Evolutionary conservation across 2,797 vertebrate species (phyloP).

Genomic region (Martes flavigula): DNA sequence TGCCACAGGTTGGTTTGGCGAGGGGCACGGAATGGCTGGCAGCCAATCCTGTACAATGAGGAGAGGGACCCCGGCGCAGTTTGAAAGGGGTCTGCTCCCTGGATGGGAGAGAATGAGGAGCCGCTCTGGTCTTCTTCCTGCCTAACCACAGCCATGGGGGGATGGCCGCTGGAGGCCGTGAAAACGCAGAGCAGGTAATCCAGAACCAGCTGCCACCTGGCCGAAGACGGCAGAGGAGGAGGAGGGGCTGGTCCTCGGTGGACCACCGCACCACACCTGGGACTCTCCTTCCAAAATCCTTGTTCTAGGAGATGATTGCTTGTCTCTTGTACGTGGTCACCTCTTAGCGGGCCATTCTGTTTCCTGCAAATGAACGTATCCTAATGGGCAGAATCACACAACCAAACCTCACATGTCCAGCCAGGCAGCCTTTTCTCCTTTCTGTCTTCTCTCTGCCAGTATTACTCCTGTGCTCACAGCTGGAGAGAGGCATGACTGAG

Average conservation of each 20-base stretch:
- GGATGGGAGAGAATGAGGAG: no score
- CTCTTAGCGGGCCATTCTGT: background rate
- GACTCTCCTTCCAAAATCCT: background rate
- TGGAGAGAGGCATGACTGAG: background rate
- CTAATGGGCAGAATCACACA: background rate
- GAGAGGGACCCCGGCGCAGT: background rate
- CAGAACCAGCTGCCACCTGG: background rate
- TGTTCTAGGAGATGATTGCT: rapidly evolving
- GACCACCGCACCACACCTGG: background rate
- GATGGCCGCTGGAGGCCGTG: rapidly evolving
- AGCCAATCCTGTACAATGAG: rapidly evolving
- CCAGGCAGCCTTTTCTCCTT: background rate
- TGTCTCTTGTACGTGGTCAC: rapidly evolving
- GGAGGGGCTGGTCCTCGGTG: background rate
- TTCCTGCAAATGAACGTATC: background rate
- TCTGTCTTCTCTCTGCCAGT: no score
- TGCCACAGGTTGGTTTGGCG: rapidly evolving
- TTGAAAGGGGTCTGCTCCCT: background rate
- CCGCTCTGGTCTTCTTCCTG: background rate
- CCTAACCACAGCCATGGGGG: no score
- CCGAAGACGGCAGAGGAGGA: background rate
- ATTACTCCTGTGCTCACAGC: background rate
- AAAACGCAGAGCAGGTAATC: no score
- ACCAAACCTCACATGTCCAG: background rate
- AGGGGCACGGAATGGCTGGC: no score